Evolutionary conservation across 2,797 vertebrate species (phyloP).

Genomic region (Lemur catta): DNA sequence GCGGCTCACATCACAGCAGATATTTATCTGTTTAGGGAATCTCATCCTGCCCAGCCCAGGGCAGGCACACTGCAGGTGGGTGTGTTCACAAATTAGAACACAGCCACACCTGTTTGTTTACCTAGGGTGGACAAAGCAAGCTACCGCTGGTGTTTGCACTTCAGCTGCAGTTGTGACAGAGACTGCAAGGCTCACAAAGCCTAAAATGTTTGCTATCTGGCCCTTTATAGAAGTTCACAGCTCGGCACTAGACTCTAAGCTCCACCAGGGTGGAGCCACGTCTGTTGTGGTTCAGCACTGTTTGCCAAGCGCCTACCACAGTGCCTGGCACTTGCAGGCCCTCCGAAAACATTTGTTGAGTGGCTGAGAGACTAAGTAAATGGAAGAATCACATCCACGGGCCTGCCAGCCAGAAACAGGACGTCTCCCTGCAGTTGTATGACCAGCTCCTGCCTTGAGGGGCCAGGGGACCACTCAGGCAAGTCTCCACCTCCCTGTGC

Average conservation of each 20-base stretch:
- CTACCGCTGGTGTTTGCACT: not conserved
- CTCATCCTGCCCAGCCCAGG: not conserved
- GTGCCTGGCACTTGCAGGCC: not conserved
- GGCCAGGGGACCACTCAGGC: not conserved
- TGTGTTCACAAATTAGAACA: not conserved
- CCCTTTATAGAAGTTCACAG: not conserved
- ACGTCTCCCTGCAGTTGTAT: not conserved
- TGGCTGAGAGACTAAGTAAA: not conserved
- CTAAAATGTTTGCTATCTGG: not conserved
- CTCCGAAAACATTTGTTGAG: not conserved
- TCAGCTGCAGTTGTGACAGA: not conserved
- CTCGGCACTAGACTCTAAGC: fast-evolving
- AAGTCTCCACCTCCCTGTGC: not conserved
- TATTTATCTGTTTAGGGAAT: not conserved
- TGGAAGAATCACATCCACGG: not conserved
- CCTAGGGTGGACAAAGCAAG: not conserved
- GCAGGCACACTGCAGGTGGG: not conserved
- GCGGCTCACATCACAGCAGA: not conserved
- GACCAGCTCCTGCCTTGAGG: not conserved
- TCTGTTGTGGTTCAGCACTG: not conserved
- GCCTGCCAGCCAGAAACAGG: not conserved
- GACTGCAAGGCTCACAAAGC: not conserved
- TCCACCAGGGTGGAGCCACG: fast-evolving
- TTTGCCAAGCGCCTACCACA: not conserved
- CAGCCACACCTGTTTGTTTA: not conserved